Evolutionary conservation across 2,797 vertebrate genomes (phyloP).

Genomic region (Pseudopleuronectes americanus): DNA sequence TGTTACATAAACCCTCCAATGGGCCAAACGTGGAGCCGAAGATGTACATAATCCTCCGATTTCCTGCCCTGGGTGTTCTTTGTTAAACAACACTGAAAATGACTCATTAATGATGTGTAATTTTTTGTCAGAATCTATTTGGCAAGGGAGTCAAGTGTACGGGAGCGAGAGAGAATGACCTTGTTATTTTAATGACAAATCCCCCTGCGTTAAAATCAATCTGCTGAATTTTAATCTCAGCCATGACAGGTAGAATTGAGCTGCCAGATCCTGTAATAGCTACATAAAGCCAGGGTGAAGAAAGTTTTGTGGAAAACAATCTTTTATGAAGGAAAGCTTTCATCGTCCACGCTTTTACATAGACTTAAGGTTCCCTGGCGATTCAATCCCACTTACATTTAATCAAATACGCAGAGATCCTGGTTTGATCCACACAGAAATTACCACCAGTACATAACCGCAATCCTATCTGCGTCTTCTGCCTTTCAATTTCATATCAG

Average conservation of each 20-base stretch:
- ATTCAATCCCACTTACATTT: neutral
- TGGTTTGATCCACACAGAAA: neutral
- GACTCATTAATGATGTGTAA: conserved; percentile 28
- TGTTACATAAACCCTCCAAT: conserved; percentile 74
- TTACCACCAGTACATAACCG: conserved; percentile 5
- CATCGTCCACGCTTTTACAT: neutral
- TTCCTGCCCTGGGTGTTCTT: conserved; percentile 57
- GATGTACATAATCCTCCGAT: conserved; percentile 73
- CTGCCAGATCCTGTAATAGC: neutral
- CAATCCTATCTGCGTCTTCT: conserved; percentile 18
- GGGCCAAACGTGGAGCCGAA: conserved; percentile 71
- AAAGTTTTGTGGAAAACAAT: neutral
- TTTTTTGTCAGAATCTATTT: conserved; percentile 25
- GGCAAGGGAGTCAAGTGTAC: conserved; percentile 15
- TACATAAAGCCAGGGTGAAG: neutral
- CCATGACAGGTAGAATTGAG: conserved; percentile 20
- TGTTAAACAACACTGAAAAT: conserved; percentile 43
- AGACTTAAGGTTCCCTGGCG: neutral
- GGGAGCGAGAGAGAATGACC: neutral
- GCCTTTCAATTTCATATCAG: conserved; percentile 30
- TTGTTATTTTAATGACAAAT: conserved; percentile 26
- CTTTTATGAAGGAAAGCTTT: neutral
- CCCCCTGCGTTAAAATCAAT: conserved; percentile 8
- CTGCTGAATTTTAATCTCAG: conserved; percentile 6
- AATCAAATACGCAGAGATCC: conserved; percentile 23